Percentiles rank a stretch among this genome's conserved stretches.
Conservation (phyloP, 2,113 vertebrate species). For the Rostratula benghalensis region DNA sequence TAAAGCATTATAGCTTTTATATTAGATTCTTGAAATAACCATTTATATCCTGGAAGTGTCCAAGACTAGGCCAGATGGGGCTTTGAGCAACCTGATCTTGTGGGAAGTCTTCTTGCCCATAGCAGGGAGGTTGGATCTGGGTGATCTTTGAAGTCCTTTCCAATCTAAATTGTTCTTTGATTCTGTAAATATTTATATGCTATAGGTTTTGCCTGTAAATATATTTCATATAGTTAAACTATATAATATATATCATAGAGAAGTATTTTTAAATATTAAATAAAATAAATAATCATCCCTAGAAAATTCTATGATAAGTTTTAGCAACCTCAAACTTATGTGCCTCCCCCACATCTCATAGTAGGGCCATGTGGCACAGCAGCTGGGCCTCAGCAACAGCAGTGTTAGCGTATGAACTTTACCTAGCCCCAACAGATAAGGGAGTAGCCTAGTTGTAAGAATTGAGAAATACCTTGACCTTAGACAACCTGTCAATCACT, state of each 20-base stretch:
- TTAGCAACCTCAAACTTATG: background rate
- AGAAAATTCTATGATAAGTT: background rate
- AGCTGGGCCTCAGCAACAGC: background rate
- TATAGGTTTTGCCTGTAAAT: background rate
- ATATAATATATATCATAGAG: background rate
- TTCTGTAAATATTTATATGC: background rate
- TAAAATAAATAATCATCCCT: background rate
- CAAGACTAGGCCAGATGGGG: background rate
- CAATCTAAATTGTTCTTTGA: background rate
- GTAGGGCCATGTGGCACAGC: background rate
- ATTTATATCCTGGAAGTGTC: background rate
- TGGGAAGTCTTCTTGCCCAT: background rate
- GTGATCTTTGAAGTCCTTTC: background rate
- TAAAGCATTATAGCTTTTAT: background rate
- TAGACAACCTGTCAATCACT: background rate
- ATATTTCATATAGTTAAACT: background rate
- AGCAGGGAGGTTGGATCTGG: background rate
- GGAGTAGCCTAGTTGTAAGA: background rate
- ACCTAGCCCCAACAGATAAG: accelerated
- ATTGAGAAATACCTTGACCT: background rate
- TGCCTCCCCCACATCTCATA: accelerated
- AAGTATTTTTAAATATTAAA: background rate
- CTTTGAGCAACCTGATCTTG: background rate
- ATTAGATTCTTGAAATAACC: background rate
- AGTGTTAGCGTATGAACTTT: background rate